Evolutionary conservation across 2,113 vertebrate species (phyloP).

Genomic region (Laticauda colubrina): DNA sequence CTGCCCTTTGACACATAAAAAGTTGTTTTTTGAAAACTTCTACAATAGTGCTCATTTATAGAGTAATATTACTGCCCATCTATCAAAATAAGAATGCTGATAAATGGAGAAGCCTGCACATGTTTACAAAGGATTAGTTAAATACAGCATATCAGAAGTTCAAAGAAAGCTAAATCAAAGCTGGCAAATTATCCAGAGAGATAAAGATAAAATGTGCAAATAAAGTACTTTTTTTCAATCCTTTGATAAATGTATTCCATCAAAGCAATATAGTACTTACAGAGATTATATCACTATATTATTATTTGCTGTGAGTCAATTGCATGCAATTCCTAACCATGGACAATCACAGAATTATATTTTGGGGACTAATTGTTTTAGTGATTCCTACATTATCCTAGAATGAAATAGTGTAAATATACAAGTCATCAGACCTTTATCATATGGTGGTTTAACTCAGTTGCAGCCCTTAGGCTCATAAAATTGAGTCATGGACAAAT

Average conservation of each 20-base stretch:
- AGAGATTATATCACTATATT: neutral
- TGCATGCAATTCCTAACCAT: neutral
- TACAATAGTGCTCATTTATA: neutral
- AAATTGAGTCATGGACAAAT: neutral
- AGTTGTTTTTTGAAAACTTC: neutral
- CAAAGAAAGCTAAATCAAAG: constrained; percentile 5
- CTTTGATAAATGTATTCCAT: neutral
- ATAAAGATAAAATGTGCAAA: neutral
- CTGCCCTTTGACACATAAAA: constrained; percentile 22
- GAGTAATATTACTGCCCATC: neutral
- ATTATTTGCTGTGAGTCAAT: neutral
- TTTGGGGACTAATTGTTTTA: neutral
- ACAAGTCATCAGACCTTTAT: neutral
- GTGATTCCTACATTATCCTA: neutral
- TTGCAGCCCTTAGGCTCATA: neutral
- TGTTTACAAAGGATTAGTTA: neutral
- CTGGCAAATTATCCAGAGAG: neutral
- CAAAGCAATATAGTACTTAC: neutral
- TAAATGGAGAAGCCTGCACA: neutral
- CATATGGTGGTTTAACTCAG: neutral
- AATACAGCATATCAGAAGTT: constrained; percentile 8
- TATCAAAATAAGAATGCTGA: neutral
- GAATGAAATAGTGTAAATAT: neutral
- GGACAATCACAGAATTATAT: neutral
- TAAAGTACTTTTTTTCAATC: neutral